Conservation (phyloP, 2,888 invertebrate species). For the Sussaba pulchella region DNA sequence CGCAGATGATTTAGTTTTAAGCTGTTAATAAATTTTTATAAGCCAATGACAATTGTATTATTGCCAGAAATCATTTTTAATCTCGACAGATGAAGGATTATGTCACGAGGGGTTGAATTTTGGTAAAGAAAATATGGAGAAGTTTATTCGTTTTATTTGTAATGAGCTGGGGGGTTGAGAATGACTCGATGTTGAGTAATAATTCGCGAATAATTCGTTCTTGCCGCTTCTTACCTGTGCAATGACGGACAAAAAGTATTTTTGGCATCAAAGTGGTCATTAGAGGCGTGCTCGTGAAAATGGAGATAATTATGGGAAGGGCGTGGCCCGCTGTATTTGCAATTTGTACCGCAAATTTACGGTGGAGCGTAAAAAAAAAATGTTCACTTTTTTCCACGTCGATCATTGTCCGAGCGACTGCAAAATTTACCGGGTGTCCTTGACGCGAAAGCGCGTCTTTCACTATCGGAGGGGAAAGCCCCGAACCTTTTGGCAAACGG, state of each 20-base stretch:
- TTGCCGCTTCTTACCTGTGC: not conserved
- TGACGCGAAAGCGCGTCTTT: slow-evolving; percentile 62
- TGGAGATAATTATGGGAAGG: not conserved
- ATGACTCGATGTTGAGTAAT: too few species aligned
- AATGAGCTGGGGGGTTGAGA: too few species aligned
- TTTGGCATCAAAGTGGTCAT: not conserved
- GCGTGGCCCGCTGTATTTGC: slow-evolving; percentile 28
- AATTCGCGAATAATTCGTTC: not conserved
- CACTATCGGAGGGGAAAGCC: not conserved
- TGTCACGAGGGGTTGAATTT: too few species aligned
- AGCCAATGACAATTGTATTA: not conserved
- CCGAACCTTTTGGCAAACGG: not conserved
- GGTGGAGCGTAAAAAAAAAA: slow-evolving; percentile 20
- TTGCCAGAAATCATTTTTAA: too few species aligned
- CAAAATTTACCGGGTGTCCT: slow-evolving; percentile 70
- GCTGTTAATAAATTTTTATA: slow-evolving; percentile 48
- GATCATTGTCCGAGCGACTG: slow-evolving; percentile 62
- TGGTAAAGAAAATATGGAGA: too few species aligned
- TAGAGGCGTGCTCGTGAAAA: not conserved
- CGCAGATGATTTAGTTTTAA: slow-evolving; percentile 35
- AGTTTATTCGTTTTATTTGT: too few species aligned
- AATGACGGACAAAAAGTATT: not conserved
- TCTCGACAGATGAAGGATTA: too few species aligned
- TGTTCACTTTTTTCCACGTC: slow-evolving; percentile 17
- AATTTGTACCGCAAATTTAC: slow-evolving; percentile 60